Percentiles rank a stretch among this genome's conserved stretches.
Evolutionary conservation across 2,888 invertebrate genomes (phyloP).

Genomic region (Lissocephala sabroskyi): DNA sequence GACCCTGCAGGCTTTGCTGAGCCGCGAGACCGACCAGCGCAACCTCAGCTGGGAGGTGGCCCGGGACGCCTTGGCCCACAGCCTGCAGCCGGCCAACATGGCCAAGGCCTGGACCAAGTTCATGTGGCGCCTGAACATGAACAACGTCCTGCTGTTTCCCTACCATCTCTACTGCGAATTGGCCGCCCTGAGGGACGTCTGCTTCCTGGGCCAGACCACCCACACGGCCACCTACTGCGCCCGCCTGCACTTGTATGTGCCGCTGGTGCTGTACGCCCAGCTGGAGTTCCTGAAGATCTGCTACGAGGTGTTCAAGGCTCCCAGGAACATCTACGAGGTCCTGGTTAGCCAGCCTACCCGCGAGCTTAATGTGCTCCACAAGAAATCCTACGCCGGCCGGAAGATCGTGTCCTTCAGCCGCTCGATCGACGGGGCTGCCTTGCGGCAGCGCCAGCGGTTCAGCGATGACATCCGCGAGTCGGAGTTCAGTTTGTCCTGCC

Average conservation of each 20-base stretch:
- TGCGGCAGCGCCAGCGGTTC: slow-evolving; percentile 55
- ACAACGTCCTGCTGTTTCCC: slow-evolving; percentile 56
- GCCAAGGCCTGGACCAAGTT: slow-evolving; percentile 60
- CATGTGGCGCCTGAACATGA: slow-evolving; percentile 65
- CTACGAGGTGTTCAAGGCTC: slow-evolving; percentile 67
- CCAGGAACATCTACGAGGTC: slow-evolving; percentile 69
- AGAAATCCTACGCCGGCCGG: slow-evolving; percentile 70
- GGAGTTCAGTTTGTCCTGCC: slow-evolving; percentile 65
- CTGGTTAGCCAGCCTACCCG: slow-evolving; percentile 63
- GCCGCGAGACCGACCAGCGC: slow-evolving; percentile 67
- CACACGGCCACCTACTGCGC: slow-evolving; percentile 59
- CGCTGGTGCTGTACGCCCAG: slow-evolving; percentile 65
- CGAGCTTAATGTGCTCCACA: slow-evolving; percentile 67
- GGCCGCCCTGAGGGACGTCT: slow-evolving; percentile 58
- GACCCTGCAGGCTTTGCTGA: slow-evolving; percentile 59
- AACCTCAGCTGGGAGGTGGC: slow-evolving; percentile 70
- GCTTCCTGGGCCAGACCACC: slow-evolving; percentile 61
- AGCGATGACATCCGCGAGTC: slow-evolving; percentile 60
- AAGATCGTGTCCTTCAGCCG: slow-evolving; percentile 70
- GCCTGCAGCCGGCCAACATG: slow-evolving; percentile 73
- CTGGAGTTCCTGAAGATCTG: slow-evolving; percentile 65
- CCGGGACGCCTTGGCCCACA: slow-evolving; percentile 68
- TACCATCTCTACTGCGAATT: slow-evolving; percentile 63
- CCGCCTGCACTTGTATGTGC: slow-evolving; percentile 62
- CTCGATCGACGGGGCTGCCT: slow-evolving; percentile 65